Base-by-base conservation (phyloP, 2,113 vertebrate genomes). In the Phodopus roborovskii region DNA sequence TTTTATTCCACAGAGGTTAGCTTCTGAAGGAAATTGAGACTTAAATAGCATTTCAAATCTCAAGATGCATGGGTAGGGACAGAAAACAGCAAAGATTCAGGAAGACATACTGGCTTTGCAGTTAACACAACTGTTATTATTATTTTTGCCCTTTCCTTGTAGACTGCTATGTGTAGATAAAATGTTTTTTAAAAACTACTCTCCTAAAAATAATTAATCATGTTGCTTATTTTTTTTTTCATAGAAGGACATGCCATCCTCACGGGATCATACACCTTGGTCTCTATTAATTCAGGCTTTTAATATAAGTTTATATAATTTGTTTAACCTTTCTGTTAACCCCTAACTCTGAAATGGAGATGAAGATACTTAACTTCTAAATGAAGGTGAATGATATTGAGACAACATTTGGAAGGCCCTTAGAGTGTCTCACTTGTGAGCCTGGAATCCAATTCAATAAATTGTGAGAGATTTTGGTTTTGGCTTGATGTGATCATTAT, bases 1-100 rank as follows among this genome's bases (percentile, higher is more conserved):
- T 96, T 97, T 97, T 97, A 96, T 97, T 97, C 94, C 95, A 84
- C 95, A 95, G 97, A 97, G 97, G 96, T 96, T 98, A 97, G 92
- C 97, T 98, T 97, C 97, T 97, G 97, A 97, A 95, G 97, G 86
- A 97, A 97, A 97, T 97, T 94, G 97, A 97, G 97, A 97, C 96
- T 97, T 97, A 98, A 98, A 98, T 97, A 98, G 95, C 89, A 96
- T 97, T 98, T 97, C 87, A 96, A 97, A 97, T 96, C 94, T 96
- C 92, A 28, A 97, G 94, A 89, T 92, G 96, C 96, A 92, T 94
- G 96, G 96, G 92, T 97, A 83, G 86, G 86, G 92, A 75, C 30
- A 88, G 75, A 94, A 91, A 97, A 92, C 62, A 96, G 94, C 92
- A 95, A 92, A 70, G 48, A 45, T 92, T 96, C 94, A 92, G 89